Base-by-base conservation (phyloP, 2,888 invertebrate species). In the Eilema caniola region DNA sequence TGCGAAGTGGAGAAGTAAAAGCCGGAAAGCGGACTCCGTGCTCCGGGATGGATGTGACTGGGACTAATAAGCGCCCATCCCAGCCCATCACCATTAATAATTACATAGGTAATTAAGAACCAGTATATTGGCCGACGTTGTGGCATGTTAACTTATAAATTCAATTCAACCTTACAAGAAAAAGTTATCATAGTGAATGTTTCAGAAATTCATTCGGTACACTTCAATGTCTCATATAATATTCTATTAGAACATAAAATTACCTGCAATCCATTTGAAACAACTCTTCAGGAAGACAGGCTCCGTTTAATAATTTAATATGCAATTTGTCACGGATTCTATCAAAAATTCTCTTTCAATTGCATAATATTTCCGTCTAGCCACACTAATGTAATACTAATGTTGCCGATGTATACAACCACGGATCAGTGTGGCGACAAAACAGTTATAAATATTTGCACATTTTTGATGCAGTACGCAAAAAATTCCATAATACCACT, bases 191-290 rank as follows among this genome's bases (percentile, higher is more conserved):
- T 53, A n/a, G 53, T 53, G 8, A 53, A 53, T 53, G 8, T 53
- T 53, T 53, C n/a, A 53, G 20, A 53, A 53, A n/a, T 53, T 53
- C n/a, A n/a, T 53, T 53, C n/a, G 53, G 53, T 53, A 53, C n/a
- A 53, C 53, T 53, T 53, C 53, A 73, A 77, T 68, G 67, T 63
- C 77, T 84, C 79, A 85, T 83, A 84, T 77, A 64, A 72, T 77
- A 86, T 84, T 86, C 83, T 78, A 81, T 81, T 76, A 77, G 79
- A 74, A 76, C 70, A 72, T 67, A 67, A 71, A 74, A 78, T 73
- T 66, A 59, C 60, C 41, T 71, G 59, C 69, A 73, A 69, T 62
- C 62, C 68, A 37, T 70, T 72, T 28, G 59, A 73, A 79, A 73
- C 73, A 76, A 82, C 11, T 62, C 16, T 57, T 66, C 60, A 28